phyloP scores from a whole-genome alignment of 2,888 invertebrate species.

The Leptopilina syphax region DNA sequence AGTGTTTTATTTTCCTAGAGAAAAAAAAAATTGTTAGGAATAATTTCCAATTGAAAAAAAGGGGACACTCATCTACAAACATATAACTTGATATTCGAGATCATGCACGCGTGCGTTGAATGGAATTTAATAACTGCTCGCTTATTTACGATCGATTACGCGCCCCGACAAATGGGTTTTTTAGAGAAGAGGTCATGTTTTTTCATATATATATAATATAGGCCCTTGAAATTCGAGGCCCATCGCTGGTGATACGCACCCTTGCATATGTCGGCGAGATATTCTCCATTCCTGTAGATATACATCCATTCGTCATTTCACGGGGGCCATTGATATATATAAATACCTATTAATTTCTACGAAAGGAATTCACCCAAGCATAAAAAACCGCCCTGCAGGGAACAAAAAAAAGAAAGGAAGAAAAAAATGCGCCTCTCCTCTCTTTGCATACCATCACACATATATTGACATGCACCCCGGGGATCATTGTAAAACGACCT shows the following conservation, averaged over 20 bases:
- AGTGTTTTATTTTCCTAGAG: too few species aligned
- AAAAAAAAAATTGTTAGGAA: too few species aligned
- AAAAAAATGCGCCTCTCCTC: conserved; percentile 44
- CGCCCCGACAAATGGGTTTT: conserved; percentile 49
- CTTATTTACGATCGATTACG: conserved; percentile 43
- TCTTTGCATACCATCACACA: conserved; percentile 59
- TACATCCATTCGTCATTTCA: conserved; percentile 62
- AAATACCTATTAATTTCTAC: conserved; percentile 72
- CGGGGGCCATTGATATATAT: conserved; percentile 66
- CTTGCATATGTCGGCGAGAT: conserved; percentile 64
- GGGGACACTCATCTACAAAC: background rate
- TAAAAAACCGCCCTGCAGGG: conserved; percentile 66
- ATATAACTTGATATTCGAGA: conserved; percentile 54
- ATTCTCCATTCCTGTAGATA: background rate
- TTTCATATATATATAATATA: background rate
- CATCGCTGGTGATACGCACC: conserved; percentile 47
- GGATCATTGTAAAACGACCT: conserved; percentile 63
- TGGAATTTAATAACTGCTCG: conserved; percentile 40
- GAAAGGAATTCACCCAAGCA: conserved; percentile 72
- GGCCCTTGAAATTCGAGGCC: conserved; percentile 28
- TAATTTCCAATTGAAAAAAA: too few species aligned
- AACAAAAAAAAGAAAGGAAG: conserved; percentile 49
- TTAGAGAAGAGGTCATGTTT: conserved; percentile 27
- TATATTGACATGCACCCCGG: conserved; percentile 68
- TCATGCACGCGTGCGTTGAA: conserved; percentile 50